Base-by-base conservation (phyloP, 2,888 invertebrate species). In the Suillia variegata region DNA sequence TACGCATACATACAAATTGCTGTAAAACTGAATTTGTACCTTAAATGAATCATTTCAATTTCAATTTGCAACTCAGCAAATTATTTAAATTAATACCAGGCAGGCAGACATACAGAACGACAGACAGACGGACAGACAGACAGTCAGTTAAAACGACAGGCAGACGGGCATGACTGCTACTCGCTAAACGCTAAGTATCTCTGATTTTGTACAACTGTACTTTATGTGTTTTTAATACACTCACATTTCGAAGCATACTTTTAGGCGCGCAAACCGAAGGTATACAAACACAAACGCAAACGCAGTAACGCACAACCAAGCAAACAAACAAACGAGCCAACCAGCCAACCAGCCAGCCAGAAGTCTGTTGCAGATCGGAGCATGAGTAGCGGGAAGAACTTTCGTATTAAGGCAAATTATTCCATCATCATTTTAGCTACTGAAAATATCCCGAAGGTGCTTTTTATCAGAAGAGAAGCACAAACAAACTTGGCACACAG, bases 331-430 rank as follows among this genome's bases (percentile, higher is more conserved):
- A n/a, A n/a, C n/a, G n/a, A n/a, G 38, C 38, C 38, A 38, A 8
- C 38, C 38, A 38, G 12, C 10, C 10, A 5, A 10, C 38, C 3
- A 31, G 31, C 31, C 6, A 31, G 12, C 31, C 6, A 12, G 31
- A 12, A 31, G 6, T 8, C 31, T 31, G n/a, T 38, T 4, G 38
- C 6, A n/a, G n/a, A 38, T n/a, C 12, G 4, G n/a, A 38, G 4
- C 12, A n/a, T 38, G 38, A 6, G 38, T 17, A 45, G n/a, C n/a
- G n/a, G 18, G 20, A 45, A 45, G 18, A 20, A 45, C 45, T 45
- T 45, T 20, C 47, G 60, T 57, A 66, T 66, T 67, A 70, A 67
- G 69, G 68, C 67, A 66, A 73, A 75, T 67, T 67, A 71, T 71
- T 66, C 61, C 64, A 59, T 66, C 60, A 54, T 63, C 56, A 61